phyloP scores from a whole-genome alignment of 2,113 vertebrate species.

The human (Homo sapiens) region GRCh38 chrY:6716501-6717000 shows the following conservation, averaged over 20 bases:
- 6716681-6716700: neutral
- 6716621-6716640: neutral
- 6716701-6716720: neutral
- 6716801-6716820: neutral
- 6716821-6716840: neutral
- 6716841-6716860: neutral
- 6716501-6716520: neutral
- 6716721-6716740: neutral
- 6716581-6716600: neutral
- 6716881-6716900: neutral
- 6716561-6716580: neutral
- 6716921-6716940: neutral
- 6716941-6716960: neutral
- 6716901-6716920: neutral
- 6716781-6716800: neutral
- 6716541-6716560: neutral
- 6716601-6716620: neutral
- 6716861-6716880: neutral
- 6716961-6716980: neutral
- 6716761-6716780: neutral
- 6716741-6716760: neutral
- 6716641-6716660: neutral
- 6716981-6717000: neutral
- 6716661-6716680: neutral
- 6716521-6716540: neutral